Base-by-base conservation (phyloP, 2,888 invertebrate species). In the Ornithoptera alexandrae region DNA sequence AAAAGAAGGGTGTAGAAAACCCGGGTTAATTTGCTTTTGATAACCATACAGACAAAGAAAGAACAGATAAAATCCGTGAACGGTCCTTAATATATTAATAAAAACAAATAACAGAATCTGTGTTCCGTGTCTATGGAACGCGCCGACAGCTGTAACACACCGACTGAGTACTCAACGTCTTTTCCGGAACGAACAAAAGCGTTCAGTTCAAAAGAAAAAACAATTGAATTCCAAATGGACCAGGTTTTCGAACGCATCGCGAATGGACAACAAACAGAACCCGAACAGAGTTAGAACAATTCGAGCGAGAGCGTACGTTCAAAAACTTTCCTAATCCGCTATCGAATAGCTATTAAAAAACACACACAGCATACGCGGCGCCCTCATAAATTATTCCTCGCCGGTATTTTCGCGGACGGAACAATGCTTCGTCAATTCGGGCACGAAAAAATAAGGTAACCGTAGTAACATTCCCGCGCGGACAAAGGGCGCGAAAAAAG, bases 371-470 rank as follows among this genome's bases (percentile, higher is more conserved):
- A 67, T 18, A 70, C 71, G 62, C 69, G 62, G 61, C 66, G 68
- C 81, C 76, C 83, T 84, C 85, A 88, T 90, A 85, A 91, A 90
- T 87, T 88, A 90, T 91, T 89, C 86, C 80, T 70, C 74, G 77
- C 74, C 72, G 83, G 84, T 89, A 86, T 89, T 90, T 75, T 69
- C 56, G 80, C 85, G 85, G 82, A 78, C 79, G 83, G 87, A 85
- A 88, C 90, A 90, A 91, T 90, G 88, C 88, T 77, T 85, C 86
- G 88, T 90, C 90, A 89, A 89, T 89, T 80, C 58, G 56, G 56
- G 10, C 18, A 6, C 56, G 64, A 8, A 12, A 65, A 71, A 74
- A 89, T 87, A 88, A 89, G 86, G 83, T 84, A 81, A 85, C 84
- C 85, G 85, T 86, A 85, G 84, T 81, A 80, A 84, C 82, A 83